Percentiles rank a stretch among this genome's conserved stretches.
Conservation (phyloP, 2,113 vertebrate species). For the Paracanthobrama guichenoti region DNA sequence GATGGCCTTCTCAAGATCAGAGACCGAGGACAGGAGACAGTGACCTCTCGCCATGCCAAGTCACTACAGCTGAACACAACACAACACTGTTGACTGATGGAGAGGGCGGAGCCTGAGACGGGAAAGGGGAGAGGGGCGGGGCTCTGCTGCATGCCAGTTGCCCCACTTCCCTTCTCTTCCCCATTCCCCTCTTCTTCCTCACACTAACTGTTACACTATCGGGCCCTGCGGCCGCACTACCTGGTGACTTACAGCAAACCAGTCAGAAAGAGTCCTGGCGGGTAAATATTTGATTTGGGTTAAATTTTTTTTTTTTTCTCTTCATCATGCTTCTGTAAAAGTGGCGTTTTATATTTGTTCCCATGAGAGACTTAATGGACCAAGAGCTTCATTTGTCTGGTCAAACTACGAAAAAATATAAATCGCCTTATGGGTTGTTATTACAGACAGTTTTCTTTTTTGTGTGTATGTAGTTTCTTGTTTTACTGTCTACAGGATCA, state of each 20-base stretch:
- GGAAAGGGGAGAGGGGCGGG: slow-evolving; percentile 58
- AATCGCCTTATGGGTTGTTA: slow-evolving; percentile 35
- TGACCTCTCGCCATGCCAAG: slow-evolving; percentile 69
- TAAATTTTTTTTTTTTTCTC: slow-evolving; percentile 13
- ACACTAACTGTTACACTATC: slow-evolving; percentile 62
- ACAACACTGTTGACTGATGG: slow-evolving; percentile 68
- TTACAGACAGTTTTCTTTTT: slow-evolving; percentile 36
- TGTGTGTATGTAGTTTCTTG: slow-evolving; percentile 29
- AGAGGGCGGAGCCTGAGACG: slow-evolving; percentile 59
- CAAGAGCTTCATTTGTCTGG: slow-evolving; percentile 63
- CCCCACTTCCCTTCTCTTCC: slow-evolving; percentile 34
- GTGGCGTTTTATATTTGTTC: slow-evolving; percentile 59
- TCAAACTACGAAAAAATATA: slow-evolving; percentile 56
- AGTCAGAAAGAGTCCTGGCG: slow-evolving; percentile 44
- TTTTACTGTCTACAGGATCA: slow-evolving; percentile 31
- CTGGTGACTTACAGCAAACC: slow-evolving; percentile 63
- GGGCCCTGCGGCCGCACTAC: slow-evolving; percentile 57
- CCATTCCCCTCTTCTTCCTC: slow-evolving; percentile 52
- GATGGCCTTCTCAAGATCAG: slow-evolving; percentile 98
- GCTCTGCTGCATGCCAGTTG: slow-evolving; percentile 29
- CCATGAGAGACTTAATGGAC: slow-evolving; percentile 60
- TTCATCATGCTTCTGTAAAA: slow-evolving; percentile 46
- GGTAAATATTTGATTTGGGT: slow-evolving; percentile 47
- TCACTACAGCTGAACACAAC: slow-evolving; percentile 58
- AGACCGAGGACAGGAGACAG: slow-evolving; percentile 95